These are phyloP conservation scores for Spodoptera exigua DNA, from an alignment of 2,888 invertebrate genomes.

Conservation along the genomic window DNA sequence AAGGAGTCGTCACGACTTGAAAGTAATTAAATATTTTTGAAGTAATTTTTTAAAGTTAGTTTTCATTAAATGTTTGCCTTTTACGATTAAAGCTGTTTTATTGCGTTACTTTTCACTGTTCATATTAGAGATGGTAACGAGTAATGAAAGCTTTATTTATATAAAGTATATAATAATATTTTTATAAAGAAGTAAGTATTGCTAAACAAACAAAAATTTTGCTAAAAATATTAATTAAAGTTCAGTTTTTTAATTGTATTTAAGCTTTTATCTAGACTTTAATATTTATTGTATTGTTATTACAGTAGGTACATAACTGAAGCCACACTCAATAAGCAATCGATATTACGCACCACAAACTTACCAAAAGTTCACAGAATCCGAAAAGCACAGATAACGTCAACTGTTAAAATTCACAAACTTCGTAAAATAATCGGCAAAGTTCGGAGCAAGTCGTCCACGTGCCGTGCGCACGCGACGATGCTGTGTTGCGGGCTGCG, in stretches of 20 bases:
- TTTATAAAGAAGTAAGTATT: no score
- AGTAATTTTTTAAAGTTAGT: neutral
- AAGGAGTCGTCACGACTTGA: conserved; percentile 13
- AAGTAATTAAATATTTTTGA: neutral
- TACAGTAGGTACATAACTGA: neutral
- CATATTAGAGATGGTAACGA: no score
- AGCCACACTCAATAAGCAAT: neutral
- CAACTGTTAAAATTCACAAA: conserved; percentile 56
- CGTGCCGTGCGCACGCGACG: conserved; percentile 57
- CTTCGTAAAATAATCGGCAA: conserved; percentile 30
- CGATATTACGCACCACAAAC: conserved; percentile 23
- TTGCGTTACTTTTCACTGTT: no score
- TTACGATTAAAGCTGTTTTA: no score
- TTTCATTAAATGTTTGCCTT: no score
- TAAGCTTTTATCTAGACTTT: neutral
- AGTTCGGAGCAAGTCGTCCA: conserved; percentile 40
- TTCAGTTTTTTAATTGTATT: no score
- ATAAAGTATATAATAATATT: no score
- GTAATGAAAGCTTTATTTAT: no score
- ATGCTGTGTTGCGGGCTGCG: conserved; percentile 67
- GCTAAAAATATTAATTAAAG: no score
- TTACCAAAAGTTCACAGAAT: conserved; percentile 58
- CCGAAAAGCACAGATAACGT: conserved; percentile 50
- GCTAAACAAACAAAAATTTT: no score
- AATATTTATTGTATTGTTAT: neutral